These are phyloP conservation scores for Cryptocheilus praepositus DNA, from an alignment of 2,888 invertebrate species.

Conservation along the genomic window DNA sequence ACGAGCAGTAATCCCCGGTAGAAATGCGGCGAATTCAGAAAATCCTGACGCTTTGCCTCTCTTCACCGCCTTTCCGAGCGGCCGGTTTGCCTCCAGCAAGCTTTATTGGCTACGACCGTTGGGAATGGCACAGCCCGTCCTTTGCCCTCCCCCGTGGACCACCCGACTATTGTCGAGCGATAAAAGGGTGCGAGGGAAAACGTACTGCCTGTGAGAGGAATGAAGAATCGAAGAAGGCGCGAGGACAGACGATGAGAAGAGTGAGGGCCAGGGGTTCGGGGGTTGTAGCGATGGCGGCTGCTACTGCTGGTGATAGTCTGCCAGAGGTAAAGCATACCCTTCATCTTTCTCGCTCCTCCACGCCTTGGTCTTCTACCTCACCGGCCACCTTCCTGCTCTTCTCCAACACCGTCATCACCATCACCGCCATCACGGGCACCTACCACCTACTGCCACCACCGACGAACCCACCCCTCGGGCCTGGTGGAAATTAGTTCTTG, in stretches of 20 bases:
- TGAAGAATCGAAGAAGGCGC: conserved; percentile 14
- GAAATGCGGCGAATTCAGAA: not conserved
- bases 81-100: conserved; percentile 15
- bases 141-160: conserved; percentile 11
- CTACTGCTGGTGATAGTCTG: too few species aligned
- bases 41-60: not conserved
- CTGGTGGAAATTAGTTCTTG: conserved; percentile 65
- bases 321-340: too few species aligned
- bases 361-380: conserved; percentile 31
- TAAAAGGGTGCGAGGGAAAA: conserved; percentile 49
- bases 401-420: too few species aligned
- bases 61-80: conserved; percentile 21
- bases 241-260: conserved; percentile 14
- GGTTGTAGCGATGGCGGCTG: not conserved
- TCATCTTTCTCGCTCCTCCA: too few species aligned
- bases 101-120: conserved; percentile 46
- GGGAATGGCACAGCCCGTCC: conserved; percentile 19
- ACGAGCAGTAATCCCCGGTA: too few species aligned
- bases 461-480: not conserved
- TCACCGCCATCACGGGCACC: not conserved
- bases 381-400: conserved; percentile 7
- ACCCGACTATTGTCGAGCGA: conserved; percentile 44
- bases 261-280: not conserved
- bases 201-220: conserved; percentile 34
- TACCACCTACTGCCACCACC: conserved; percentile 9